Evolutionary conservation across 2,797 vertebrate genomes (phyloP), one percentile per base, ranked within the genome.

Genomic region (Manis javanica): DNA sequence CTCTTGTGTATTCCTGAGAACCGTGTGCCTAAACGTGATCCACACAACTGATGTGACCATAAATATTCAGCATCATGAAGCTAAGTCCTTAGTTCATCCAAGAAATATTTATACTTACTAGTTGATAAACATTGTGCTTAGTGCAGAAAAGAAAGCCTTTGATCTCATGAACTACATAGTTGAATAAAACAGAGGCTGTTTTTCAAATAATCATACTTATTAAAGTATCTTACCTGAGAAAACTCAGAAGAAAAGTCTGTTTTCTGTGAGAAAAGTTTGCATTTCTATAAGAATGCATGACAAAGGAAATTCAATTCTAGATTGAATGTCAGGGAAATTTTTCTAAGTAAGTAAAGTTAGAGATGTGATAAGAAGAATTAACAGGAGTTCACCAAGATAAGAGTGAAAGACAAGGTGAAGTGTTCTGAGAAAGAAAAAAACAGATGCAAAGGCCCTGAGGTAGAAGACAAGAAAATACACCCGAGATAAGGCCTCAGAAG

Each of bases 151-250:
- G 53, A 42, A 89, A 64, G 31, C 0, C 24, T 75, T 90, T 81
- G 57, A 59, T 18, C 29, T 87, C 37, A 68, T 37, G 10, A 55
- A 87, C 59, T 55, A 57, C 9, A 78, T 11, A 57, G 19, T 77
- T 91, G 14, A 81, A 3, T 64, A 16, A 18, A 87, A 94, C 5
- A 72, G 59, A 84, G 37, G 74, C 18, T 90, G 5, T 71, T 59
- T 82, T 88, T 91, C 51, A 86, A 90, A 87, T 66, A 71, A 89
- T 23, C 83, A 82, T 18, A 71, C 13, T 69, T 66, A 81, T 66
- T 84, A 66, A 85, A 11, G 13, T 37, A 77, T 53, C 75, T 37
- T 90, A 66, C 12, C 31, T 57, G 23, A 89, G 23, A 42, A 90
- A 96, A 57, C n/a, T 64, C 15, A 77, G 14, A 90, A 83, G 61